Conservation (phyloP, 2,797 vertebrate genomes). For the Acomys russatus region DNA sequence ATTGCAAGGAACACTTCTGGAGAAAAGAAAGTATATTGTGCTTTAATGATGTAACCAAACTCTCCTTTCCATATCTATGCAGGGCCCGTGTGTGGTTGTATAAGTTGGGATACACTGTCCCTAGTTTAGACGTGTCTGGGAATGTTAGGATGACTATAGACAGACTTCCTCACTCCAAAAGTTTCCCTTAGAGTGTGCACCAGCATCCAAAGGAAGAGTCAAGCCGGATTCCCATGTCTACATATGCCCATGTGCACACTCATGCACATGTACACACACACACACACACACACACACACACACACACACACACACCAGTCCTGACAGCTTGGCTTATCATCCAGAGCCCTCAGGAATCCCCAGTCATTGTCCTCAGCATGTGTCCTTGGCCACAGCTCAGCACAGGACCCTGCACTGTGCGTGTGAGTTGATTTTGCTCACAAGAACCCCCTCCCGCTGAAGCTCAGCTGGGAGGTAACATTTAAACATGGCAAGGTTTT, state of each 20-base stretch:
- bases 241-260: rapidly evolving
- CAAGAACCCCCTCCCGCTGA: not conserved
- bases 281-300: not conserved
- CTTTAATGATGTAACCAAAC: not conserved
- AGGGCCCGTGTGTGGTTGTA: not conserved
- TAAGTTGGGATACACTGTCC: not conserved
- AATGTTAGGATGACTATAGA: not conserved
- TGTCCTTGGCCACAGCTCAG: not conserved
- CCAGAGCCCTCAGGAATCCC: not conserved
- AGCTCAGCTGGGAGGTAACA: not conserved
- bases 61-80: not conserved
- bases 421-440: not conserved
- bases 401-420: not conserved
- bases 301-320: not conserved
- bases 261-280: not conserved
- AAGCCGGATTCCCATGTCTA: not conserved
- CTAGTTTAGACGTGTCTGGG: not conserved
- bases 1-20: not conserved
- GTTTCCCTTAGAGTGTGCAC: not conserved
- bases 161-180: not conserved
- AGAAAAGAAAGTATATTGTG: constrained; percentile 28
- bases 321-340: not conserved
- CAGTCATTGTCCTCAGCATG: not conserved
- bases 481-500: not conserved
- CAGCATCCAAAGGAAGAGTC: not conserved